phyloP scores from a whole-genome alignment of 2,888 invertebrate species.

The Ephialtes manifestator region DNA sequence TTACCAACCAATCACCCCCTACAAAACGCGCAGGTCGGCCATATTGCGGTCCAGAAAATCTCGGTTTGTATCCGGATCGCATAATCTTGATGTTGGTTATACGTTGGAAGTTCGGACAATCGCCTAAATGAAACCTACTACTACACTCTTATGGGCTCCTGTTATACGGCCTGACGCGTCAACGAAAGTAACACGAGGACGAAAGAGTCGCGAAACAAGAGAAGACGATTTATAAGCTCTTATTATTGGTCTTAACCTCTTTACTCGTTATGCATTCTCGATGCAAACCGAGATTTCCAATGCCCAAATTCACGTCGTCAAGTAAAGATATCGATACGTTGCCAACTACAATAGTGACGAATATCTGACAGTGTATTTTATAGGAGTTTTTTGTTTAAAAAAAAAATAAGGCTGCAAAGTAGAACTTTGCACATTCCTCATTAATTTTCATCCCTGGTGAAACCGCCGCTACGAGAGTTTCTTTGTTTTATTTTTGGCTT shows the following conservation, averaged over 20 bases:
- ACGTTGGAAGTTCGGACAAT: not conserved
- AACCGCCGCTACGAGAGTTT: too few species aligned
- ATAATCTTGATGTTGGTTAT: slow-evolving; percentile 1
- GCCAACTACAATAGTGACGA: slow-evolving; percentile 30
- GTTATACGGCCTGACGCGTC: slow-evolving; percentile 15
- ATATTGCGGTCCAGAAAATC: slow-evolving; percentile 66
- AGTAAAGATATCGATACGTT: slow-evolving; percentile 63
- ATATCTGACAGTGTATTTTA: not conserved
- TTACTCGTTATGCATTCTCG: slow-evolving; percentile 20
- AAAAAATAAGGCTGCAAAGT: too few species aligned
- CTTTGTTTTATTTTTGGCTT: too few species aligned
- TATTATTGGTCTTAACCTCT: slow-evolving; percentile 49
- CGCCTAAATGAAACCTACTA: not conserved
- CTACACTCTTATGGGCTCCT: slow-evolving; percentile 26
- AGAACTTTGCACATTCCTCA: too few species aligned
- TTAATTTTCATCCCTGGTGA: too few species aligned
- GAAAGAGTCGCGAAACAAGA: slow-evolving; percentile 6
- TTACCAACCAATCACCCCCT: slow-evolving; percentile 57
- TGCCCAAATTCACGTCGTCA: slow-evolving; percentile 68
- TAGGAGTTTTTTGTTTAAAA: not conserved
- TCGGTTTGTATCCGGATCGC: slow-evolving; percentile 55
- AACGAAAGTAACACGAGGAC: slow-evolving; percentile 36
- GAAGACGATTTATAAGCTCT: not conserved
- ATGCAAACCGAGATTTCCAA: slow-evolving; percentile 69
- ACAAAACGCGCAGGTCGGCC: slow-evolving; percentile 61